Evolutionary conservation across 2,113 vertebrate genomes (phyloP).

Genomic region (Pan troglodytes): NHGRI_mPanTro3-v2.1_pri NC_072421.2:123226501-123227000

Average conservation of each 20-base stretch:
- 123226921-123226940: neutral
- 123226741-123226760: neutral
- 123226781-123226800: neutral
- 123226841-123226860: neutral
- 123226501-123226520: neutral
- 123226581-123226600: neutral
- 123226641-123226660: neutral
- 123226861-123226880: neutral
- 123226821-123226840: neutral
- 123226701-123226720: neutral
- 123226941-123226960: neutral
- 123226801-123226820: neutral
- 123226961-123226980: neutral
- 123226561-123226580: neutral
- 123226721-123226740: neutral
- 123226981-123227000: neutral
- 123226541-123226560: neutral
- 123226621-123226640: neutral
- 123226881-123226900: neutral
- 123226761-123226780: neutral
- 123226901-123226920: neutral
- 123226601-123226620: neutral
- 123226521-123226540: neutral
- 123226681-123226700: neutral
- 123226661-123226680: neutral